These are phyloP conservation scores for western clawed frog (Xenopus tropicalis) DNA, from an alignment of 2,113 vertebrate genomes.

Conservation along the genomic window DNA sequence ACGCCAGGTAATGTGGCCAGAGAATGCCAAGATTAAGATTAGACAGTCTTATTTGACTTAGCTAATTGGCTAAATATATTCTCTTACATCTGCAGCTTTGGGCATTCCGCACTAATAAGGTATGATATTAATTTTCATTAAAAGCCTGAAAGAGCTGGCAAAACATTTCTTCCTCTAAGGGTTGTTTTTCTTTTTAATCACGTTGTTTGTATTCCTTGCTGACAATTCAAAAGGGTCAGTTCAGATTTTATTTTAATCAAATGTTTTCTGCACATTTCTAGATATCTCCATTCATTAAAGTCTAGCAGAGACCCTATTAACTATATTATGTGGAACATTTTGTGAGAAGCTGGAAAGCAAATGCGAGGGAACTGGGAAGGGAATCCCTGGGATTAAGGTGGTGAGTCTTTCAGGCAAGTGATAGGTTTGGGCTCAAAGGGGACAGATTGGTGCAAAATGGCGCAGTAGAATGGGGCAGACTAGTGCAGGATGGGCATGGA, in stretches of 20 bases:
- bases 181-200: slow-evolving; percentile 60
- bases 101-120: slow-evolving; percentile 62
- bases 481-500: too few relatives aligned
- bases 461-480: too few relatives aligned
- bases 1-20: slow-evolving; percentile 51
- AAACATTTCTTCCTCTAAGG: slow-evolving; percentile 62
- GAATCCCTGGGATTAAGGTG: too few relatives aligned
- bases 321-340: neutral
- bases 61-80: slow-evolving; percentile 73
- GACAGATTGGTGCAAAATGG: too few relatives aligned
- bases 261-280: slow-evolving; percentile 13
- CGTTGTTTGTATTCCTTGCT: slow-evolving; percentile 50
- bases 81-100: slow-evolving; percentile 56
- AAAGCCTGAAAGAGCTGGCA: slow-evolving; percentile 60
- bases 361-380: too few relatives aligned
- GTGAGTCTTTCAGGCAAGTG: too few relatives aligned
- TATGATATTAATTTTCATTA: slow-evolving; percentile 75
- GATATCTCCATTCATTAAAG: slow-evolving; percentile 20
- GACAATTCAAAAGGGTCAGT: slow-evolving; percentile 26
- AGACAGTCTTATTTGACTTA: slow-evolving; percentile 60
- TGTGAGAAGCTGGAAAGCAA: neutral
- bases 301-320: neutral
- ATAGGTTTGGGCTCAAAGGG: too few relatives aligned
- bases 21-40: slow-evolving; percentile 56
- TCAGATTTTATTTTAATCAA: slow-evolving; percentile 24